These are phyloP conservation scores for Drosophila tsacasi DNA, from an alignment of 1,140 invertebrate genomes.

Conservation along the genomic window DNA sequence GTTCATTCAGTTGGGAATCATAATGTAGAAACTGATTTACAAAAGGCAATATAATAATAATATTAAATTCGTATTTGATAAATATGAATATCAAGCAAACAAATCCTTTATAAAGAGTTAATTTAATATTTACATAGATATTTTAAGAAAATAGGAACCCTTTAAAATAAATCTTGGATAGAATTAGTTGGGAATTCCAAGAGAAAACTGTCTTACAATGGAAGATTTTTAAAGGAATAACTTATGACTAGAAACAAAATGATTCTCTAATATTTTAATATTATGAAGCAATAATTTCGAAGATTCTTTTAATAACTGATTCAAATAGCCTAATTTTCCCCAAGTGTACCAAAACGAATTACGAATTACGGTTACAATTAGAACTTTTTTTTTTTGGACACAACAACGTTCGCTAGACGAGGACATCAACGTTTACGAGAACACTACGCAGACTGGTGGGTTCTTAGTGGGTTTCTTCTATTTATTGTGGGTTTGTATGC, in stretches of 20 bases:
- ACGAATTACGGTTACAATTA: conserved; percentile 36
- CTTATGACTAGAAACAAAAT: neutral
- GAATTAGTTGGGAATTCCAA: neutral
- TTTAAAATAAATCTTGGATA: neutral
- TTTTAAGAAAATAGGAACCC: neutral
- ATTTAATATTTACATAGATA: neutral
- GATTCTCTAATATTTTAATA: neutral
- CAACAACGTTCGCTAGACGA: conserved; percentile 45
- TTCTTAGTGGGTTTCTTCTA: conserved; percentile 14
- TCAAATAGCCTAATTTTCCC: neutral
- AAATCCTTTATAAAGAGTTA: neutral
- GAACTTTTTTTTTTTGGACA: conserved; percentile 26
- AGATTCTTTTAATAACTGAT: neutral
- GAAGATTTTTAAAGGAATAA: neutral
- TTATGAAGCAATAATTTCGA: neutral
- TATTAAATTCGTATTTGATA: neutral
- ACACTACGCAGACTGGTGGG: conserved; percentile 38
- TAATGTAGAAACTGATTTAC: neutral
- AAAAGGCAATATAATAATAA: neutral
- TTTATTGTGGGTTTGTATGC: conserved; percentile 11
- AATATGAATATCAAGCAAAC: neutral
- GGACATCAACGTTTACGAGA: conserved; percentile 44
- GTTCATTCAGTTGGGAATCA: neutral
- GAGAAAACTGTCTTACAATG: too few species aligned
- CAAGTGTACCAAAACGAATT: conserved; percentile 34